Percentiles rank a stretch among this genome's conserved stretches.
These are phyloP conservation scores for Syngnathus typhle DNA, from an alignment of 2,113 vertebrate species.

Conservation along the genomic window DNA sequence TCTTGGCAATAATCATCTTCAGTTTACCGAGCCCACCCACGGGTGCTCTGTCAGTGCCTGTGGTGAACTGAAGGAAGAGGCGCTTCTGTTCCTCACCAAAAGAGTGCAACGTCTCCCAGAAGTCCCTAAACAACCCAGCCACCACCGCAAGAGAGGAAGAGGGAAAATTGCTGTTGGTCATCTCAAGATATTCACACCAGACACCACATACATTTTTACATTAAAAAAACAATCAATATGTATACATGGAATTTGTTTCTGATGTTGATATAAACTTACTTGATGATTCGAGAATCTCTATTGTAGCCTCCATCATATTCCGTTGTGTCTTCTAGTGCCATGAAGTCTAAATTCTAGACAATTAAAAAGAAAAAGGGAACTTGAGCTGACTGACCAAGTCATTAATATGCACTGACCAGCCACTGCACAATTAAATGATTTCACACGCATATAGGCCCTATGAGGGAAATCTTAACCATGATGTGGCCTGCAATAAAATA, in stretches of 20 bases:
- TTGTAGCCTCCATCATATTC: conserved; percentile 97
- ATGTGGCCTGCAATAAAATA: too few relatives aligned
- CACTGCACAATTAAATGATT: not conserved
- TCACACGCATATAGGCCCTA: too few relatives aligned
- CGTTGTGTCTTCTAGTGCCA: conserved; percentile 94
- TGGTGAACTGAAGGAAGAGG: conserved; percentile 97
- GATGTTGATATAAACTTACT: conserved; percentile 64
- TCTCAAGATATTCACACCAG: not conserved
- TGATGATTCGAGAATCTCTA: conserved; percentile 89
- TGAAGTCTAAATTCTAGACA: conserved; percentile 93
- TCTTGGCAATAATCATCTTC: conserved; percentile 99
- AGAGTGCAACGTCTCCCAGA: conserved; percentile 96
- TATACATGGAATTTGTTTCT: not conserved
- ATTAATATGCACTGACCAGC: not conserved
- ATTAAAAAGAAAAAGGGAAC: not conserved
- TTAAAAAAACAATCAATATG: too few relatives aligned
- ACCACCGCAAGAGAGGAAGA: not conserved
- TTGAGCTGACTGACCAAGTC: not conserved
- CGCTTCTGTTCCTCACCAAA: conserved; percentile 97
- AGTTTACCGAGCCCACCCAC: conserved; percentile 97
- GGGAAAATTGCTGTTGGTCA: not conserved
- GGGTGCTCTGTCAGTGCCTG: conserved; percentile 93
- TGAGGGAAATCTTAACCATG: too few relatives aligned
- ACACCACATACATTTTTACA: not conserved
- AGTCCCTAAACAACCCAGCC: conserved; percentile 73